phyloP scores from a whole-genome alignment of 2,888 invertebrate genomes.

The Anthophora plumipes region DNA sequence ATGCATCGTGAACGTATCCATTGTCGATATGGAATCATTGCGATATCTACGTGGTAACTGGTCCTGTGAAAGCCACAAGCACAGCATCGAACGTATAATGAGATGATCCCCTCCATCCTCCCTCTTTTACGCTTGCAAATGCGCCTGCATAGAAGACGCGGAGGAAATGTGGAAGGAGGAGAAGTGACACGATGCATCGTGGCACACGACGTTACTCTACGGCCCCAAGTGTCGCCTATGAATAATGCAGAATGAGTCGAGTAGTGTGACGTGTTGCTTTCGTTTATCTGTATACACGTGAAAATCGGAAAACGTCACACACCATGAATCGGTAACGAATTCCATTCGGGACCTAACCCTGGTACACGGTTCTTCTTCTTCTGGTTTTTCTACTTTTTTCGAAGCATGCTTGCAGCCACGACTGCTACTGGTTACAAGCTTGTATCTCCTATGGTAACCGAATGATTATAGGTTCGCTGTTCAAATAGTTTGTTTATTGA shows the following conservation, averaged over 20 bases:
- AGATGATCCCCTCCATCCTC: constrained; percentile 73
- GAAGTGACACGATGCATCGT: constrained; percentile 4
- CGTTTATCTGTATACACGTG: constrained; percentile 50
- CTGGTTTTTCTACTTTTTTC: no score
- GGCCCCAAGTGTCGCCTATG: constrained; percentile 67
- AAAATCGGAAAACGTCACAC: constrained; percentile 60
- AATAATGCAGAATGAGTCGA: constrained; percentile 73
- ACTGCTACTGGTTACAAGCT: constrained; percentile 13
- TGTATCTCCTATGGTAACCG: constrained; percentile 41
- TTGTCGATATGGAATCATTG: constrained; percentile 23
- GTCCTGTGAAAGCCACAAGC: constrained; percentile 26
- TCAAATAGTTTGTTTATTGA: no score
- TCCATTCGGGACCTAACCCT: constrained; percentile 20
- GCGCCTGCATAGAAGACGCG: constrained; percentile 32
- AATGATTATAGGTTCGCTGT: no score
- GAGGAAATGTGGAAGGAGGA: not conserved
- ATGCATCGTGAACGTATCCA: not conserved
- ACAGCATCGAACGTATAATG: constrained; percentile 67
- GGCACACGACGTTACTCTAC: constrained; percentile 30
- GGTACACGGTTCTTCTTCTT: no score
- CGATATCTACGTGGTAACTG: constrained; percentile 35
- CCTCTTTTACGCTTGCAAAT: constrained; percentile 73
- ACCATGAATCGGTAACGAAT: constrained; percentile 64
- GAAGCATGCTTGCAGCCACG: not conserved
- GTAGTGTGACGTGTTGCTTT: constrained; percentile 56